Evolutionary conservation across 2,113 vertebrate genomes (phyloP), one percentile per base, ranked within the genome.

Genomic region (Sinocyclocheilus maitianheensis): DNA sequence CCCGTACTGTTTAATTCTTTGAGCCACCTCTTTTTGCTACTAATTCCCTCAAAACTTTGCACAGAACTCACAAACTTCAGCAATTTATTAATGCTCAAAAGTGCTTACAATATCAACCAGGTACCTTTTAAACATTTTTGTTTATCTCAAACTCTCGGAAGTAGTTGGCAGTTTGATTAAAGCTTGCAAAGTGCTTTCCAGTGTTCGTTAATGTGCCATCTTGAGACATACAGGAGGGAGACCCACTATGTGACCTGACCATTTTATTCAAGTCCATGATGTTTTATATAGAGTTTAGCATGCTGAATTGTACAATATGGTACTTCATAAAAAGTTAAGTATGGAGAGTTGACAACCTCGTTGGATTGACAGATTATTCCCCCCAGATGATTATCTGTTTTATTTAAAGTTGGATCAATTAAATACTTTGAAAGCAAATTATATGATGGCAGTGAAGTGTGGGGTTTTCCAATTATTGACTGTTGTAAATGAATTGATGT

Each of bases 401-500:
- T 55, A 55, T 55, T 55, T 55, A 55, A 55, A 55, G 16, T 55
- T 55, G 1, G 53, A 55, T 55, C 53, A 55, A 20, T 55, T 55
- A 58, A 83, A 88, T 77, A 60, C 72, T 69, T 83, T 83, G 82
- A 81, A 8, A 24, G 78, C 22, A 9, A 81, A 90, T 89, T 40
- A 53, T 87, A 81, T 10, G 43, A 60, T 79, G 77, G 71, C 82
- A 81, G 86, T 87, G 53, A 76, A 83, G 60, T 14, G 86, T 86
- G 85, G n/a, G 2, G 1, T 83, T 83, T 86, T 69, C 81, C 80
- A 89, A 87, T 87, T 53, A 87, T 69, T 72, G 87, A 71, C 84
- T 88, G 83, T 84, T 84, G 83, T 67, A 63, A 71, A 81, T 51
- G 18, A 77, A 40, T 43, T 74, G 55, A 65, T 80, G 82, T 20